Conservation (phyloP, 2,888 invertebrate species). For the Baccha elongata region DNA sequence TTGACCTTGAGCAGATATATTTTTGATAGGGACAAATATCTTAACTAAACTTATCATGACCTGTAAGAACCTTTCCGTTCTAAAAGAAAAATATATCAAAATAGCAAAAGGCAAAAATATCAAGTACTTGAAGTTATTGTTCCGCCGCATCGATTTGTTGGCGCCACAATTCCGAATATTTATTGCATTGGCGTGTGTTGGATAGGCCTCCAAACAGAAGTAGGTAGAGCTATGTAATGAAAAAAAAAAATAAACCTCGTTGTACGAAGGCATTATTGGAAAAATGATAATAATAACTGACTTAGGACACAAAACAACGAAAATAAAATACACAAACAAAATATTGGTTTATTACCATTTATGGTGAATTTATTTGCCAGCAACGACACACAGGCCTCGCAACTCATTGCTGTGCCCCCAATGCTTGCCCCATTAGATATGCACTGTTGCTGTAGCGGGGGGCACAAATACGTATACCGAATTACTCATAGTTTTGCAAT, state of each 20-base stretch:
- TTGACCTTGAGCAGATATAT: conserved; percentile 28
- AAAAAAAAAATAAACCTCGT: conserved; percentile 22
- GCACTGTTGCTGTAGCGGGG: neutral
- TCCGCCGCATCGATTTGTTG: conserved; percentile 59
- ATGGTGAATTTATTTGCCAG: conserved; percentile 60
- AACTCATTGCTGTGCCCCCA: conserved; percentile 25
- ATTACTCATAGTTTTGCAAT: conserved; percentile 67
- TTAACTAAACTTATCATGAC: neutral
- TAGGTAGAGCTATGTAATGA: conserved; percentile 7
- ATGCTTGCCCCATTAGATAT: conserved; percentile 24
- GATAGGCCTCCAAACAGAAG: conserved; percentile 41
- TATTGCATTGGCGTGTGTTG: conserved; percentile 56
- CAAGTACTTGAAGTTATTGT: conserved; percentile 39
- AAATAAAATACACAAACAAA: conserved; percentile 45
- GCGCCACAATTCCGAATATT: conserved; percentile 69
- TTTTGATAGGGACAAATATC: conserved; percentile 31
- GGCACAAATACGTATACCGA: conserved; percentile 33
- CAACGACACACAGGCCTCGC: conserved; percentile 3
- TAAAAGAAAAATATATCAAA: conserved; percentile 1
- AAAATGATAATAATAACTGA: conserved; percentile 40
- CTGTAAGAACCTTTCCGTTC: conserved; percentile 19
- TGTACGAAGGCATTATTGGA: conserved; percentile 43
- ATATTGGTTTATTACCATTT: conserved; percentile 70
- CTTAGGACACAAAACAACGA: conserved; percentile 28
- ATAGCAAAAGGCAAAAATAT: conserved; percentile 1